These are phyloP conservation scores for Dolomedes plantarius DNA, from an alignment of 2,888 invertebrate genomes.

Conservation along the genomic window DNA sequence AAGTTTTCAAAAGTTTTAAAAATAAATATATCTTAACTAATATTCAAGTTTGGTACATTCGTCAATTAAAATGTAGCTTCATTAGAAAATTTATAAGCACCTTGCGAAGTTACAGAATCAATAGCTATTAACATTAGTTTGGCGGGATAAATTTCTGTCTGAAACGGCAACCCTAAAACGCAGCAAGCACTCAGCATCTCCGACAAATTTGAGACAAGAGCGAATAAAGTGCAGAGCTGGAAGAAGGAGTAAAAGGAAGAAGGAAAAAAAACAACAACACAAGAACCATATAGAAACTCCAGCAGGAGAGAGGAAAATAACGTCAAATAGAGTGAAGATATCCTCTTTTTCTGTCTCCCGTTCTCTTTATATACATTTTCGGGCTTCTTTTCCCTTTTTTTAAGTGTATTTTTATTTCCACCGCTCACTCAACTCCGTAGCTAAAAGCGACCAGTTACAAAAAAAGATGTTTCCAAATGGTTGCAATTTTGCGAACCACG, in stretches of 20 bases:
- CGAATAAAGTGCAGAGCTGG: constrained; percentile 25
- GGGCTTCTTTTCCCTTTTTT: constrained; percentile 13
- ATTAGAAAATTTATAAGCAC: too few species aligned
- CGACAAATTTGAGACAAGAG: constrained; percentile 32
- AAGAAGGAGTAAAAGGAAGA: not conserved
- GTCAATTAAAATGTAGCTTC: too few species aligned
- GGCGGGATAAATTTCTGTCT: not conserved
- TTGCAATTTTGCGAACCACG: constrained; percentile 72
- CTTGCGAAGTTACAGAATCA: too few species aligned
- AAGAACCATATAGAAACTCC: constrained; percentile 60
- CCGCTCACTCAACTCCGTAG: constrained; percentile 35
- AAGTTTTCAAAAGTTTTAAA: too few species aligned
- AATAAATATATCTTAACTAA: too few species aligned
- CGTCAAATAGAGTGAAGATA: constrained; percentile 55
- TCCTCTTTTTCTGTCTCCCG: constrained; percentile 27
- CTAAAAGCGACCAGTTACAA: constrained; percentile 70
- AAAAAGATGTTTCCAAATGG: constrained; percentile 72
- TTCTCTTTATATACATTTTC: constrained; percentile 18
- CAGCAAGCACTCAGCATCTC: constrained; percentile 61
- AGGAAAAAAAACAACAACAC: constrained; percentile 38
- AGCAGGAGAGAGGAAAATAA: constrained; percentile 28
- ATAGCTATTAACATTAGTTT: not conserved
- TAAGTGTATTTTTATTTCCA: constrained; percentile 43
- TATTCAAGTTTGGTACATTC: too few species aligned
- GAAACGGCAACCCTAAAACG: constrained; percentile 48